phyloP scores from a whole-genome alignment of 2,113 vertebrate genomes.

The Malaclemys terrapin region DNA sequence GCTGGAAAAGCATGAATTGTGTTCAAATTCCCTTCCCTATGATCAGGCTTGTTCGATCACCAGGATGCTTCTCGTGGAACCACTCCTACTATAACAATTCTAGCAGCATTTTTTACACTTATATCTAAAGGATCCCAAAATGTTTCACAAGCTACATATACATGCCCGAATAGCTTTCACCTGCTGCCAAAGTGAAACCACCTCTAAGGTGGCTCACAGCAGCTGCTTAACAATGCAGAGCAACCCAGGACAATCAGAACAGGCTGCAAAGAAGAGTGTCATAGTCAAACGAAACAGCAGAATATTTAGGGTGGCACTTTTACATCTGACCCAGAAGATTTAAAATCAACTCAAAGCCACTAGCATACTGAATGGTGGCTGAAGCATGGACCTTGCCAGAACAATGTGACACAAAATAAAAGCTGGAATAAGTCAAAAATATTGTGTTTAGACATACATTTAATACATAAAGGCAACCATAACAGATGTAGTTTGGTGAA shows the following conservation, averaged over 20 bases:
- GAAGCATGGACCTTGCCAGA: background rate
- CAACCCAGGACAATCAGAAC: background rate
- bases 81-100: slow-evolving; percentile 12
- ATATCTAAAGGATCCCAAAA: background rate
- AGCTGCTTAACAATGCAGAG: background rate
- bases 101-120: background rate
- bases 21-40: background rate
- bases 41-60: background rate
- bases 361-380: background rate
- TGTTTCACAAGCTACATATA: background rate
- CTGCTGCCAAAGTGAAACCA: background rate
- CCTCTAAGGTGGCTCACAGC: background rate
- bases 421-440: background rate
- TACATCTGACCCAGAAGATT: background rate
- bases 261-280: background rate
- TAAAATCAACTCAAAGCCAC: background rate
- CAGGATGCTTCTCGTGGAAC: slow-evolving; percentile 17
- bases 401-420: background rate
- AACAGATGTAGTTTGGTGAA: background rate
- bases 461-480: background rate
- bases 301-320: background rate
- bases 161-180: background rate
- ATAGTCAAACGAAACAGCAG: background rate
- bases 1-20: background rate
- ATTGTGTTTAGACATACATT: background rate